Evolutionary conservation across 2,888 invertebrate genomes (phyloP), one percentile per base, ranked within the genome.

Genomic region (Mayetiola destructor): DNA sequence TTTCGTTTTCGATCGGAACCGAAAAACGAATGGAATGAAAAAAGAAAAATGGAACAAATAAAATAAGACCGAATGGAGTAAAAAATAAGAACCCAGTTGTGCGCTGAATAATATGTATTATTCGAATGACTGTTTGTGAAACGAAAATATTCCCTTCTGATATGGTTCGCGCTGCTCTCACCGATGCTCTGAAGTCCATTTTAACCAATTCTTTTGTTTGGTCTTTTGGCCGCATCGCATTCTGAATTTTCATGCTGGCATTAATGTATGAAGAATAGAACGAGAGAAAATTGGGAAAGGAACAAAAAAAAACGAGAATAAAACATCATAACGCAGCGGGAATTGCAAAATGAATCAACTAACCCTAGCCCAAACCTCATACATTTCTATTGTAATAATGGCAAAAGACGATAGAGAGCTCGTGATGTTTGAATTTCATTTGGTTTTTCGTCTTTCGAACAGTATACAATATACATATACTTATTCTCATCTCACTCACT

Each of bases 261-360:
- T n/a, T 27, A 42, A 23, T 23, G 42, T 23, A 39, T 3, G 39
- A 18, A 3, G 21, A 48, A 48, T 27, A 27, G n/a, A 5, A 48
- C 21, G 12, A 9, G 23, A 42, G 42, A 48, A 48, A n/a, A n/a
- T n/a, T n/a, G n/a, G n/a, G n/a, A n/a, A n/a, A n/a, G n/a, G n/a
- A n/a, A n/a, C n/a, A n/a, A n/a, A n/a, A n/a, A n/a, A n/a, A n/a
- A n/a, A n/a, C n/a, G 23, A 42, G 27, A 48, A 48, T 48, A 48
- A 27, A 48, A 48, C 48, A 48, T 48, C n/a, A 48, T 27, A 48
- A 27, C 48, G 27, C 48, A 48, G 48, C 48, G 27, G 48, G 48
- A 27, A 48, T 48, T 48, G 48, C 48, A 27, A 48, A 48, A 48
- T 48, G 48, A 48, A 48, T 48, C 27, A 48, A 48, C 48, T 48